These are phyloP conservation scores for Chloebia gouldiae DNA, from an alignment of 2,113 vertebrate species.

Conservation along the genomic window DNA sequence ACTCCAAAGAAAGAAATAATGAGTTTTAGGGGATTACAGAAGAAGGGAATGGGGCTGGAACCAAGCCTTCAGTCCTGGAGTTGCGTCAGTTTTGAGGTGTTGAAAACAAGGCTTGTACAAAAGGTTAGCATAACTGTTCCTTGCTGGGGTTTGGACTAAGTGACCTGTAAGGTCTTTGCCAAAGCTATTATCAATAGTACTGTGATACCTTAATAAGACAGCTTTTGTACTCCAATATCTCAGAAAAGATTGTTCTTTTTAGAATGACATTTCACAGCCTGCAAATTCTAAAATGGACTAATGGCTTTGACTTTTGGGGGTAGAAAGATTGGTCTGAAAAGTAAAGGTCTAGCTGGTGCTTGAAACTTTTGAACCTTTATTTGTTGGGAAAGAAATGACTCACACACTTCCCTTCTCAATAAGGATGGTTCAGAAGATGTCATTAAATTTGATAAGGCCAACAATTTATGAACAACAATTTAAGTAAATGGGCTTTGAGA, in stretches of 20 bases:
- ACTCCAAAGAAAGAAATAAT: not conserved
- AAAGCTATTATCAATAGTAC: conserved; percentile 37
- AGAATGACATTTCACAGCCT: conserved; percentile 62
- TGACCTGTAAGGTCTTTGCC: conserved; percentile 42
- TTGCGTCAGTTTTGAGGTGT: not conserved
- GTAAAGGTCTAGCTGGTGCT: conserved; percentile 51
- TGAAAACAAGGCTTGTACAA: conserved; percentile 16
- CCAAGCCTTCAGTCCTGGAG: not conserved
- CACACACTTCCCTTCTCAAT: conserved; percentile 16
- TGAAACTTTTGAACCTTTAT: conserved; percentile 66
- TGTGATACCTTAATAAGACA: conserved; percentile 40
- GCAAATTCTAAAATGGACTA: conserved; percentile 50
- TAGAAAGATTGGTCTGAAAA: conserved; percentile 57
- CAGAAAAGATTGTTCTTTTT: conserved; percentile 56
- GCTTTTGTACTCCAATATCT: conserved; percentile 51
- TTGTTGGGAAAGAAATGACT: conserved; percentile 51
- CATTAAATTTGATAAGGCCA: conserved; percentile 69
- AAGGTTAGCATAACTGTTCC: conserved; percentile 1
- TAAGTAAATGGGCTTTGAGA: conserved; percentile 61
- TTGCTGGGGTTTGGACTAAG: conserved; percentile 3
- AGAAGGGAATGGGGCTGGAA: not conserved
- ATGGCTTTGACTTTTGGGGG: conserved; percentile 66
- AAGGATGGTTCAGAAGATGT: conserved; percentile 45
- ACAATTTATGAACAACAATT: conserved; percentile 48
- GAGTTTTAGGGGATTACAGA: not conserved